These are phyloP conservation scores for Noctilio leporinus DNA, from an alignment of 2,113 vertebrate species.

Conservation along the genomic window DNA sequence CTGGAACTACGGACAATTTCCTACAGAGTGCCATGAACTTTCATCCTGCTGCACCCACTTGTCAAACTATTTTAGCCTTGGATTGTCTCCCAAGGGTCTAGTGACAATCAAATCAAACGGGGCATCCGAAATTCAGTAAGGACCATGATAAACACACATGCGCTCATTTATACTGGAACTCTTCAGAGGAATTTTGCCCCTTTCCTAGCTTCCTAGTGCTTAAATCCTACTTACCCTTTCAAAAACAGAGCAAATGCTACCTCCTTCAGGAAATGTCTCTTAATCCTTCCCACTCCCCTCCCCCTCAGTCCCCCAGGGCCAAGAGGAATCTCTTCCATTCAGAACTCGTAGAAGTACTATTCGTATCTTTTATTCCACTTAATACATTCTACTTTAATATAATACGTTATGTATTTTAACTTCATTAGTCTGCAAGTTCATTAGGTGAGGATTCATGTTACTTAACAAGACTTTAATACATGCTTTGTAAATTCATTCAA, in stretches of 20 bases:
- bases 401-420: not conserved
- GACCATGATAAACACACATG: not conserved
- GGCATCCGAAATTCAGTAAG: not conserved
- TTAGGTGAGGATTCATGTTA: not conserved
- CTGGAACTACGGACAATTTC: not conserved
- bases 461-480: not conserved
- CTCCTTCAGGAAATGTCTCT: constrained; percentile 35
- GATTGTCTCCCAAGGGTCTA: constrained; percentile 18
- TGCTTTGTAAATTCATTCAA: not conserved
- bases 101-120: constrained; percentile 42
- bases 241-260: not conserved
- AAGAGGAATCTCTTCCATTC: constrained; percentile 14
- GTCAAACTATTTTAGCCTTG: constrained; percentile 44
- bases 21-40: constrained; percentile 9
- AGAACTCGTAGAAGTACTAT: not conserved
- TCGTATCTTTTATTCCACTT: not conserved
- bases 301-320: not conserved
- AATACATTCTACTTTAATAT: not conserved
- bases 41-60: not conserved
- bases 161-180: not conserved
- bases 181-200: not conserved
- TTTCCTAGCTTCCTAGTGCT: constrained; percentile 18
- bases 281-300: not conserved
- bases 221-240: constrained; percentile 30
- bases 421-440: not conserved